Conservation (phyloP, 2,888 invertebrate species). For the Coelinius sp. region DNA sequence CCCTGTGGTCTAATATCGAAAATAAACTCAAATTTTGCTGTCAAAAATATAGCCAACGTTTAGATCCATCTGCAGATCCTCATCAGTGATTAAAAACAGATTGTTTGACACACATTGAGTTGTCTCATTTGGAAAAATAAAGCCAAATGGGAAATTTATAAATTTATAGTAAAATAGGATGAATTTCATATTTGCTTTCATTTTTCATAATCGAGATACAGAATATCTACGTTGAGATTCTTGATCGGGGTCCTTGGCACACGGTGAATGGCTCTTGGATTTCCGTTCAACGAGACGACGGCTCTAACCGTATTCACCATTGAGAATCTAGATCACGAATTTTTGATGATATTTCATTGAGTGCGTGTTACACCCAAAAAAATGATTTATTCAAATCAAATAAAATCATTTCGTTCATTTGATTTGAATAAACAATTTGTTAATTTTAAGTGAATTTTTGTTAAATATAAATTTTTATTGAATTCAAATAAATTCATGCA, state of each 20-base stretch:
- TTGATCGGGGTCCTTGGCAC: slow-evolving; percentile 52
- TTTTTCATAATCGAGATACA: slow-evolving; percentile 19
- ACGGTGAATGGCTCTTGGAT: slow-evolving; percentile 53
- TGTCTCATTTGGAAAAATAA: too few species aligned
- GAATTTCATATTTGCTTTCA: slow-evolving; percentile 16
- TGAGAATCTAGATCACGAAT: slow-evolving; percentile 18
- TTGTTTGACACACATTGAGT: too few species aligned
- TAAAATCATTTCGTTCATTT: neutral
- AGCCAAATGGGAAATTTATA: too few species aligned
- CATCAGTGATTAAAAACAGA: too few species aligned
- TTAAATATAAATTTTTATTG: neutral
- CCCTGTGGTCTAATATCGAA: too few species aligned
- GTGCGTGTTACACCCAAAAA: neutral
- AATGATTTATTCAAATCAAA: too few species aligned
- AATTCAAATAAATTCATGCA: too few species aligned
- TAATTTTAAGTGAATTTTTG: neutral
- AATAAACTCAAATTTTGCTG: too few species aligned
- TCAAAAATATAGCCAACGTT: too few species aligned
- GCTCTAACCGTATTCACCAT: slow-evolving; percentile 38
- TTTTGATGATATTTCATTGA: slow-evolving; percentile 25
- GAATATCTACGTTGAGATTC: slow-evolving; percentile 37
- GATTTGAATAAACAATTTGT: neutral
- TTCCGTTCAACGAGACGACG: slow-evolving; percentile 53
- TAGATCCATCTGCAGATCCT: too few species aligned
- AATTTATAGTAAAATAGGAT: too few species aligned